Evolutionary conservation across 1,140 invertebrate genomes (phyloP).

Genomic region (Solen grandis): DNA sequence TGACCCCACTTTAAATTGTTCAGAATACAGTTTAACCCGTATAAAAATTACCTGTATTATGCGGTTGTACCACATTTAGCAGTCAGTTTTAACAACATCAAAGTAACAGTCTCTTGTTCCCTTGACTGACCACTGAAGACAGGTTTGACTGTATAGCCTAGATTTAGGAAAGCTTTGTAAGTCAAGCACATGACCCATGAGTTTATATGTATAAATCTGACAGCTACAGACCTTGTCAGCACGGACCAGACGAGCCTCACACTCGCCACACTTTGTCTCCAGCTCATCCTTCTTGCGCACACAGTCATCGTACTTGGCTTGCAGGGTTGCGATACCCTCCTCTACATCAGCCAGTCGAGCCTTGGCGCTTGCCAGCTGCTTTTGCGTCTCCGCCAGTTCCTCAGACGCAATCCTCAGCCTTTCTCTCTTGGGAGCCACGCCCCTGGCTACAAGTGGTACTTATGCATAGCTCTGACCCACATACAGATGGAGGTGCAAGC

Average conservation of each 20-base stretch:
- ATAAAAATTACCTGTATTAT: too few species aligned
- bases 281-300: constrained; percentile 81
- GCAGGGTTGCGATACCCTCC: constrained; percentile 81
- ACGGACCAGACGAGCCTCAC: constrained; percentile 78
- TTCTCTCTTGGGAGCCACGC: constrained; percentile 80
- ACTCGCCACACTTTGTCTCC: constrained; percentile 79
- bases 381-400: constrained; percentile 80
- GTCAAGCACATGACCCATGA: too few species aligned
- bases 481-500: constrained; percentile 94
- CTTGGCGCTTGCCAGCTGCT: constrained; percentile 78
- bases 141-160: too few species aligned
- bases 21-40: too few species aligned
- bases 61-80: too few species aligned
- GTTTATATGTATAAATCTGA: background rate
- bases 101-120: too few species aligned
- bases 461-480: constrained; percentile 94
- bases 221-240: constrained; percentile 79
- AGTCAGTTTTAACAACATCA: too few species aligned
- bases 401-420: constrained; percentile 76
- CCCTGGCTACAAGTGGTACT: constrained; percentile 84
- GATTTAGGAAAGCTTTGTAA: too few species aligned
- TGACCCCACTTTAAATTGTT: too few species aligned
- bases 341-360: constrained; percentile 78
- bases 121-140: too few species aligned
- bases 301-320: constrained; percentile 81